Evolutionary conservation across 2,797 vertebrate species (phyloP), one percentile per base, ranked within the genome.

Genomic region (Trachops cirrhosus): DNA sequence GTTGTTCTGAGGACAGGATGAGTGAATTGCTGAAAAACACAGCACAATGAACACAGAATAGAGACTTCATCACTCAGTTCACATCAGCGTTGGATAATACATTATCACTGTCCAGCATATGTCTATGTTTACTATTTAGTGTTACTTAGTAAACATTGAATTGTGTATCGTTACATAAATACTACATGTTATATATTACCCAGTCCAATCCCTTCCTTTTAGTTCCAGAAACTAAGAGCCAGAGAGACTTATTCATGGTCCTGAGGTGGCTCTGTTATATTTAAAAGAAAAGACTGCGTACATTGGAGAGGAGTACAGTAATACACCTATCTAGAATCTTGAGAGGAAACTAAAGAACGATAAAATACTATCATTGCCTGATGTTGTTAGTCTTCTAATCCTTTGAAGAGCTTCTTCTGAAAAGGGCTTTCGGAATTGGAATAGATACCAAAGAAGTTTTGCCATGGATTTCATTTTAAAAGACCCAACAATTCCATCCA

Each of bases 401-500:
- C 18, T 77, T 87, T 41, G 22, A 79, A 83, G 68, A 9, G 3
- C n/a, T 88, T 92, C 70, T 41, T 91, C 32, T 59, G 67, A n/a
- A 93, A 91, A 93, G 54, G 41, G 26, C 46, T 71, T 94, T 94
- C 73, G 77, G 52, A 92, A 93, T 83, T 39, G 29, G 54, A 91
- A 22, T 8, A 52, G 4, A 32, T 29, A 52, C 52, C 15, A 59
- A 6, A 4, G 6, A 46, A 41, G 22, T 46, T 90, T 18, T 39
- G 15, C 21, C 54, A 34, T 52, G 37, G 12, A 22, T 73, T 21
- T 37, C 11, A 39, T 68, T 37, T 32, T 52, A 21, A 48, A 74
- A 57, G 41, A 0, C 3, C 48, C 46, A n/a, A 52, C 11, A 75
- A 73, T 74, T 67, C 26, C 44, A 48, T 73, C 21, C 9, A 37